Evolutionary conservation across 2,888 invertebrate genomes (phyloP).

Genomic region (Allacma fusca): DNA sequence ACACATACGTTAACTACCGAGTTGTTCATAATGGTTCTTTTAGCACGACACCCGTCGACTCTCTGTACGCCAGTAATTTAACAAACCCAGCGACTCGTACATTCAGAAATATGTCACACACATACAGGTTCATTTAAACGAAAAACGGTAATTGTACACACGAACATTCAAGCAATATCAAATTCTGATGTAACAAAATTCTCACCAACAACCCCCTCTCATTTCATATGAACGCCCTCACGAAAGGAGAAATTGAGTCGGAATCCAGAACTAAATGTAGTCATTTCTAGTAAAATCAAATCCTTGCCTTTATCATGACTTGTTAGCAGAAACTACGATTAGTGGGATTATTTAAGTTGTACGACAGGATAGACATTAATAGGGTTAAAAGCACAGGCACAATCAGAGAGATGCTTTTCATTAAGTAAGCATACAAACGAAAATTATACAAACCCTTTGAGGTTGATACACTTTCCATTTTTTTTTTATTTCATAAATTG

Average conservation of each 20-base stretch:
- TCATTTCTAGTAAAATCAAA: background rate
- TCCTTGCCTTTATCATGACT: background rate
- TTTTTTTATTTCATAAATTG: too few species aligned
- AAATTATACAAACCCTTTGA: too few species aligned
- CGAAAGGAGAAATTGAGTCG: background rate
- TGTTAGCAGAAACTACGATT: background rate
- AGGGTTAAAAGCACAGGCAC: too few species aligned
- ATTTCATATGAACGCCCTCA: background rate
- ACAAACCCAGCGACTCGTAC: background rate
- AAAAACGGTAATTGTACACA: background rate
- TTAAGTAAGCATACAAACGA: too few species aligned
- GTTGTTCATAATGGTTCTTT: too few species aligned
- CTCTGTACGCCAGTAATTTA: too few species aligned
- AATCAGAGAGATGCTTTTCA: too few species aligned
- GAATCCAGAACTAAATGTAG: background rate
- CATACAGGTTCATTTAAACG: background rate
- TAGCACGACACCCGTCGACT: too few species aligned
- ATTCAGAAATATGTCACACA: background rate
- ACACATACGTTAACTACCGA: too few species aligned
- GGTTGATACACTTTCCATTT: too few species aligned
- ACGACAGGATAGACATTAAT: too few species aligned
- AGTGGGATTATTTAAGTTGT: background rate
- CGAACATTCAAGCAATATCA: background rate
- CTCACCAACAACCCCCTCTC: background rate
- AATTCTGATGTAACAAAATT: constrained; percentile 7